A percentile compares a stretch with the other conserved stretches of the same genome.
Evolutionary conservation across 92 coral and sea anemone species (phyloP).

Genomic region (Parazoanthus swiftii): DNA sequence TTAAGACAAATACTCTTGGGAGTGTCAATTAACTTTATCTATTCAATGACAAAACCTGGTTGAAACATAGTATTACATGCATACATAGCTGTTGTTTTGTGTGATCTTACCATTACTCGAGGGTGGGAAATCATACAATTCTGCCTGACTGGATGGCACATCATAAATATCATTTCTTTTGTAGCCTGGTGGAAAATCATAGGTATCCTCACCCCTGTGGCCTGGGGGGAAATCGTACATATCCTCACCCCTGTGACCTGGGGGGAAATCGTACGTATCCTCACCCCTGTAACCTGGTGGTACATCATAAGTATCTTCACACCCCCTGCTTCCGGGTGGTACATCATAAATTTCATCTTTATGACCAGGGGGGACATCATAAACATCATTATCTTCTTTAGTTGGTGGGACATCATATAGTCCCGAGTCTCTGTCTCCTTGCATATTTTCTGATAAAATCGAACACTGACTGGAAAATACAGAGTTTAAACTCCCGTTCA

Average conservation of each 20-base stretch:
- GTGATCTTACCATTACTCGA: conserved; percentile 8
- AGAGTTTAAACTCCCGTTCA: conserved; percentile 29
- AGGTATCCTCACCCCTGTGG: conserved; percentile 25
- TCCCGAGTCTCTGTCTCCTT: conserved; percentile 67
- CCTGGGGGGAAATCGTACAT: conserved; percentile 56
- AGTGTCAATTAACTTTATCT: too few relatives aligned
- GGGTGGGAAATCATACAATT: not conserved
- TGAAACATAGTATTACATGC: too few relatives aligned
- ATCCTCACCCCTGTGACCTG: conserved; percentile 13
- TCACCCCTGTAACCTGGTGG: conserved; percentile 28
- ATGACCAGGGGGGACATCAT: conserved; percentile 57
- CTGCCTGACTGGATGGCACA: not conserved
- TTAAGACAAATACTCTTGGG: too few relatives aligned
- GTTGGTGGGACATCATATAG: conserved; percentile 62
- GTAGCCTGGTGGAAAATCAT: conserved; percentile 52
- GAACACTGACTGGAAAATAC: conserved; percentile 51
- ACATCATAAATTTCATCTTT: conserved; percentile 44
- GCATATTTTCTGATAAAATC: conserved; percentile 19
- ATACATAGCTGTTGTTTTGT: too few relatives aligned
- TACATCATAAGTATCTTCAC: conserved; percentile 42
- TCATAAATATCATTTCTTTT: conserved; percentile 36
- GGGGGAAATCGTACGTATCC: conserved; percentile 51
- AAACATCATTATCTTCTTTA: conserved; percentile 45
- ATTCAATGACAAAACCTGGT: too few relatives aligned
- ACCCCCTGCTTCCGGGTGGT: conserved; percentile 28